Evolutionary conservation across 2,888 invertebrate species (phyloP), one percentile per base, ranked within the genome.

Genomic region (Nowickia ferox): DNA sequence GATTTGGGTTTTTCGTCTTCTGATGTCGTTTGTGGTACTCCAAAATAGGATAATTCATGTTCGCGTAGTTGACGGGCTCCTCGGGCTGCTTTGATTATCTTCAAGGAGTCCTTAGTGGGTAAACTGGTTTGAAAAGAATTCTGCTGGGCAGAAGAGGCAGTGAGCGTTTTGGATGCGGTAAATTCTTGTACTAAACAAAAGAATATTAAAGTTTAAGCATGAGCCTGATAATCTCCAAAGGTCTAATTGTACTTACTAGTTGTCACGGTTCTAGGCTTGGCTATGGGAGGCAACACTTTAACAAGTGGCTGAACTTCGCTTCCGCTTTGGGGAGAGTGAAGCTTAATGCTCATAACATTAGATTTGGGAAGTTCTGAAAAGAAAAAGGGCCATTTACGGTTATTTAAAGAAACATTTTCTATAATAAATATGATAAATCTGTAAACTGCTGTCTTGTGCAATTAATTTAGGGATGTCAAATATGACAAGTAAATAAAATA

Each of bases 21-120:
- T 1, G 65, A 53, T 68, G 87, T 87, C 19, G 85, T 71, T 8
- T 88, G 83, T 72, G 91, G 90, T 17, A 93, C 89, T 42, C 95
- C 95, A 88, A 95, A 95, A 89, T 94, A 95, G 83, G 94, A 94
- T 65, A 95, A 92, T 89, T 95, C 95, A 87, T 94, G 95, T 61
- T 94, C 94, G 84, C 94, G 93, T 57, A 95, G 91, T 90, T 94
- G 93, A 87, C 95, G 91, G 66, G 93, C 92, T 17, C 93, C 93
- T 17, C 93, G 93, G 46, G 92, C 91, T 81, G 92, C 92, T 84
- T 91, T 90, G 30, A 92, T 89, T 66, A 92, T 92, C 84, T 91
- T 92, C 1, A 93, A 72, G 8, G 92, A 89, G 40, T 91, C 91
- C 22, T 87, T 88, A 10, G 84, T 84, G 38, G 84, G 80, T 53